These are phyloP conservation scores for Conchocele bisecta DNA, from an alignment of 2,888 invertebrate species.

Conservation along the genomic window DNA sequence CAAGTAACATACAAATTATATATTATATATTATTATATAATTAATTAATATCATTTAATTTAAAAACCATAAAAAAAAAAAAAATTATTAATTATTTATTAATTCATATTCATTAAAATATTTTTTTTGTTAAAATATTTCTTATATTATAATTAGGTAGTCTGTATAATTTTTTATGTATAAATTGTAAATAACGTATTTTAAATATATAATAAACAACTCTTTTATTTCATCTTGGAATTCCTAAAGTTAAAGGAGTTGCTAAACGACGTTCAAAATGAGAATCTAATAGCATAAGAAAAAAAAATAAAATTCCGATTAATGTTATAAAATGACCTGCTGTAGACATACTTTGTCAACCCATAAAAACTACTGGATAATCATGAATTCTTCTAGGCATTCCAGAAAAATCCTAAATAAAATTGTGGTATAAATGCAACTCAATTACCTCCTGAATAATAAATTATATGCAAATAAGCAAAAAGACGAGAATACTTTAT, in stretches of 20 bases:
- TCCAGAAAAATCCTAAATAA: neutral
- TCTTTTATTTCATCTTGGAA: neutral
- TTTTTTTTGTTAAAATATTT: too few species aligned
- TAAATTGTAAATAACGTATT: neutral
- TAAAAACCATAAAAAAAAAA: too few species aligned
- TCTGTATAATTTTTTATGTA: neutral
- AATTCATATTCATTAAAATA: too few species aligned
- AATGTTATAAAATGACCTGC: neutral
- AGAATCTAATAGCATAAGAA: neutral
- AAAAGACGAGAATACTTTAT: neutral
- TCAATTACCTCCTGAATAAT: neutral
- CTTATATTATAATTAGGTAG: too few species aligned
- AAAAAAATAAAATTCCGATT: neutral
- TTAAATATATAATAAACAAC: neutral
- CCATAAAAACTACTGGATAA: neutral
- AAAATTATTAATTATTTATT: too few species aligned
- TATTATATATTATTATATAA: too few species aligned
- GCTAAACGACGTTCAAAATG: neutral
- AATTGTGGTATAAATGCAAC: neutral
- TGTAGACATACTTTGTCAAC: neutral
- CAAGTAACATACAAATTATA: too few species aligned
- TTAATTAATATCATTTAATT: too few species aligned
- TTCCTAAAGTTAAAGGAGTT: neutral
- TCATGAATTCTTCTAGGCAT: neutral
- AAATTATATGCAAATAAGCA: neutral